These are phyloP conservation scores for Apamea epomidion DNA, from an alignment of 2,888 invertebrate genomes.

Conservation along the genomic window DNA sequence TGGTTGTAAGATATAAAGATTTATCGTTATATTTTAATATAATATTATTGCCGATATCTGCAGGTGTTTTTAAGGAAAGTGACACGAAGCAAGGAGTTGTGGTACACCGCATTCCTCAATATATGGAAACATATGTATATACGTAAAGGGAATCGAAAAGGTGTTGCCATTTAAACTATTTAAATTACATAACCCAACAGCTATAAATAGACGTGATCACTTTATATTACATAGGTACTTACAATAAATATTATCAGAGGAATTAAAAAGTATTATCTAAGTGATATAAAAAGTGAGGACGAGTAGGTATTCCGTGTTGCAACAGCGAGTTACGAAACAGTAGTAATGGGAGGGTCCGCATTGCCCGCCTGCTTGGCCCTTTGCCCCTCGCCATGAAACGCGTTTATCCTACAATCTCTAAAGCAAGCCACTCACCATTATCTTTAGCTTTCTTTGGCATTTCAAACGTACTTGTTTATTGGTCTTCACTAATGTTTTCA, in stretches of 20 bases:
- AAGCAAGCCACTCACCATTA: slow-evolving; percentile 47
- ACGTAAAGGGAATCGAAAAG: background rate
- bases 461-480: slow-evolving; percentile 46
- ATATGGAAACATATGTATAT: too few species aligned
- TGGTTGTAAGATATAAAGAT: slow-evolving; percentile 8
- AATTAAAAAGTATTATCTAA: slow-evolving; percentile 18
- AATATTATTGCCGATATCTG: background rate
- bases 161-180: background rate
- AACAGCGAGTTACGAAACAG: slow-evolving; percentile 55
- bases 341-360: slow-evolving; percentile 50
- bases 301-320: slow-evolving; percentile 17
- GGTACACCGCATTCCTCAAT: background rate
- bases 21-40: slow-evolving; percentile 14
- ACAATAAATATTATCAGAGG: slow-evolving; percentile 17
- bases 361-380: slow-evolving; percentile 64
- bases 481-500: slow-evolving; percentile 19
- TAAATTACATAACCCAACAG: too few species aligned
- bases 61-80: slow-evolving; percentile 5
- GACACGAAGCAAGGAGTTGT: background rate
- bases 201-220: background rate
- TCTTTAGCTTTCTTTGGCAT: slow-evolving; percentile 62
- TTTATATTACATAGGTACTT: background rate
- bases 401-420: slow-evolving; percentile 64
- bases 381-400: slow-evolving; percentile 66
- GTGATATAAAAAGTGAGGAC: slow-evolving; percentile 22